Evolutionary conservation across 2,797 vertebrate species (phyloP), one percentile per base, ranked within the genome.

Genomic region (Decapterus maruadsi): DNA sequence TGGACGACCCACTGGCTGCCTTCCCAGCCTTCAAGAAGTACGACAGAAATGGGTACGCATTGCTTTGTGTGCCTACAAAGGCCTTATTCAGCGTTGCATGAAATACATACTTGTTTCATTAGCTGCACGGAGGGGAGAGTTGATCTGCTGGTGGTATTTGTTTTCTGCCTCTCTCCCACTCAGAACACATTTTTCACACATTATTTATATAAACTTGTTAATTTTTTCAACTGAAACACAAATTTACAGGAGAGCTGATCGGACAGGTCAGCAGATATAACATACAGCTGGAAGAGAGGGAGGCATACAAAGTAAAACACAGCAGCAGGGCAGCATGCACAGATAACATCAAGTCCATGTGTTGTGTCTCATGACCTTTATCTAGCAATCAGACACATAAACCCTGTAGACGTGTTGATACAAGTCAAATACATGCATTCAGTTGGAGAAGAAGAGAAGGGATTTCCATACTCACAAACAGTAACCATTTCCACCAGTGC

Each of bases 11-110:
- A 1, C 92, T 99, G 38, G 95, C 96, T 60, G 94, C 97, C 3
- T 98, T 98, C 87, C 97, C 98, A 0, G 97, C 97, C 80, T 99
- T 99, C 89, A 98, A 97, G 92, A 98, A 98, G 69, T 99, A 97
- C 0, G 97, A 99, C 92, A 94, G 98, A 63, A 97, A 99, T 1
- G 97, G 97, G 98, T 99, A 94, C 64, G 97, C n/a, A 57, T 59
- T 1, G 10, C 45, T 76, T 77, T 46, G 17, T 66, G 36, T 14
- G 4, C 53, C 29, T 22, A 66, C 80, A 80, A 72, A 79, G 36
- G 48, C n/a, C 66, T 76, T 42, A 59, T 81, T 71, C 59, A 70
- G 13, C 5, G 1, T 67, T 45, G 22, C 50, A 73, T 78, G 58
- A 84, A 76, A 62, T 65, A 14, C 65, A 60, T 46, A 31, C 36